A percentile compares a stretch with the other conserved stretches of the same genome.
These are phyloP conservation scores for Microplitis deprimator DNA, from an alignment of 2,888 invertebrate genomes.

Conservation along the genomic window DNA sequence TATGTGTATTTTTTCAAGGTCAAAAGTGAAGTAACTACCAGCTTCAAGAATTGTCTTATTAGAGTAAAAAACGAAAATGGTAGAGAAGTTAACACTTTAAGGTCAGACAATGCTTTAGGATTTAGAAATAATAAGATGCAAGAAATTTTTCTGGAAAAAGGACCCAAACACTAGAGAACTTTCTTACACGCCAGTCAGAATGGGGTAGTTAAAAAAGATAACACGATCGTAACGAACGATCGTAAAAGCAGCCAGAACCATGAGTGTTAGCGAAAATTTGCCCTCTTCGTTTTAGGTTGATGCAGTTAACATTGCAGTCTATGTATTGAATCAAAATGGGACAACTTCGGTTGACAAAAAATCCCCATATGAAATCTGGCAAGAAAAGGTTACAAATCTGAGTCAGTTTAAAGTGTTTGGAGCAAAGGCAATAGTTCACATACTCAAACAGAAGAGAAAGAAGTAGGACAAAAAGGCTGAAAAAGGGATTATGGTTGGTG, in stretches of 20 bases:
- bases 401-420: constrained; percentile 64
- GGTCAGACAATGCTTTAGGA: constrained; percentile 48
- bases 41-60: constrained; percentile 32
- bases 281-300: constrained; percentile 51
- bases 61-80: constrained; percentile 25
- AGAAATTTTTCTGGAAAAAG: constrained; percentile 22
- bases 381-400: constrained; percentile 59
- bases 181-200: constrained; percentile 48
- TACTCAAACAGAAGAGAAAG: constrained; percentile 58
- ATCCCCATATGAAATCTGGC: constrained; percentile 65
- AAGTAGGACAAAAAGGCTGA: constrained; percentile 44
- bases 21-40: constrained; percentile 32
- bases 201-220: constrained; percentile 48
- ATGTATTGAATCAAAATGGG: constrained; percentile 51
- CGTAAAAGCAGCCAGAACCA: constrained; percentile 50
- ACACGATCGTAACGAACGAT: constrained; percentile 50
- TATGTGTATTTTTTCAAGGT: constrained; percentile 40
- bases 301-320: constrained; percentile 51
- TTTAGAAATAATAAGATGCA: constrained; percentile 44
- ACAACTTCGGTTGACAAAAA: constrained; percentile 39
- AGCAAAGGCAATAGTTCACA: constrained; percentile 58
- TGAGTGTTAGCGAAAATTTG: constrained; percentile 49
- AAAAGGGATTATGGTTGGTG: constrained; percentile 44
- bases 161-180: constrained; percentile 42
- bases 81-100: constrained; percentile 36